Evolutionary conservation across 1,140 invertebrate genomes (phyloP), one percentile per base, ranked within the genome.

Genomic region (Nasonia giraulti): DNA sequence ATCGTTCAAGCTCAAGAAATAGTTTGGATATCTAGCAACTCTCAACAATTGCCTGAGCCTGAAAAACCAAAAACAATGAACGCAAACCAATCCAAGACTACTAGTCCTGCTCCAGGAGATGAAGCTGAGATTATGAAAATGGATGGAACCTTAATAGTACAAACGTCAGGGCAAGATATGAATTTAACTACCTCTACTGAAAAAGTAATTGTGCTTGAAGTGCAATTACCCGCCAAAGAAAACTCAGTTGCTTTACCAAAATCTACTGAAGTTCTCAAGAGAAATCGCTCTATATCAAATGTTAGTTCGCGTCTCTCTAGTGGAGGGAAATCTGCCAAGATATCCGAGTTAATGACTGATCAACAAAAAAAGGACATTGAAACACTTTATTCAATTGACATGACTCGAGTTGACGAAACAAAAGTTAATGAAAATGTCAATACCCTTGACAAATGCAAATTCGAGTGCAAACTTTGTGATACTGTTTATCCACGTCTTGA

Each of bases 341-440:
- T 91, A 40, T 88, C 89, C 0, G 87, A 91, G 74, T 84, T 91
- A 17, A 90, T 91, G 33, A 90, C 86, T 8, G 81, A 89, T 0
- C 88, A 91, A 68, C 89, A 91, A 40, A 90, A 90, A 79, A 47
- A 82, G 62, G 55, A 75, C 1, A 90, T 91, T 31, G 90, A 91
- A 44, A 87, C 85, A 33, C 87, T 76, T 73, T 91, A 91, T 75
- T 79, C 3, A 0, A 77, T 89, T 6, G 85, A 91, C n/a, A 88
- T 89, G 89, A 87, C 87, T 1, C 82, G 86, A 0, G 87, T 90
- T 14, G 80, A 91, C 17, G 84, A 86, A 6, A 71, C 71, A 11
- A 66, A 85, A 44, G 89, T 91, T 7, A 40, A 84, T 0, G 80
- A 86, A 2, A 88, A 90, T 20, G 75, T 90, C 11, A 87, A 84